These are phyloP conservation scores for Drosophila glabriapex DNA, from an alignment of 2,888 invertebrate species.

Conservation along the genomic window DNA sequence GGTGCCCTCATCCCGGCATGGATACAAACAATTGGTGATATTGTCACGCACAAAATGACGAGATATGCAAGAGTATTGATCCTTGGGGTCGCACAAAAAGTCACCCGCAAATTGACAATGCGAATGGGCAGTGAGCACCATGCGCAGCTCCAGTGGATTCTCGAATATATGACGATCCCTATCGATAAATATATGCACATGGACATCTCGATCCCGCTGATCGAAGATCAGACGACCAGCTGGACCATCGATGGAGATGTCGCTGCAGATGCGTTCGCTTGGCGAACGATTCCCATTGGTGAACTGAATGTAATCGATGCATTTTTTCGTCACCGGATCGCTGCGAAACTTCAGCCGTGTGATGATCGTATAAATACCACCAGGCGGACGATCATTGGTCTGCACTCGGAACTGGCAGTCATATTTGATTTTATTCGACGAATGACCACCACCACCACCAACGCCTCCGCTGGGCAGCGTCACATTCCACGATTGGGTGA, in stretches of 20 bases:
- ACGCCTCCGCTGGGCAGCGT: constrained; percentile 66
- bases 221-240: constrained; percentile 81
- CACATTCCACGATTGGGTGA: constrained; percentile 83
- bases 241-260: constrained; percentile 82
- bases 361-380: constrained; percentile 83
- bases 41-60: constrained; percentile 83
- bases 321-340: constrained; percentile 72
- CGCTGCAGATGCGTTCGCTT: constrained; percentile 81
- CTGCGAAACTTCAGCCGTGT: constrained; percentile 82
- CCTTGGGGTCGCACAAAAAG: constrained; percentile 80
- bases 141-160: constrained; percentile 81
- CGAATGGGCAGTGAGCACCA: constrained; percentile 83
- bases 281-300: constrained; percentile 81
- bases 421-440: constrained; percentile 78
- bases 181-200: constrained; percentile 79
- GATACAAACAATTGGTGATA: constrained; percentile 83
- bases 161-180: constrained; percentile 66
- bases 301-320: constrained; percentile 83
- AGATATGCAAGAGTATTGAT: constrained; percentile 83
- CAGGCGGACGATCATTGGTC: constrained; percentile 72
- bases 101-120: constrained; percentile 80
- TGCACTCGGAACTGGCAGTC: constrained; percentile 82
- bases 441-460: constrained; percentile 44
- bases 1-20: constrained; percentile 83
- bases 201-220: constrained; percentile 80